Conservation (phyloP, 2,797 vertebrate species). For the Selene dorsalis region DNA sequence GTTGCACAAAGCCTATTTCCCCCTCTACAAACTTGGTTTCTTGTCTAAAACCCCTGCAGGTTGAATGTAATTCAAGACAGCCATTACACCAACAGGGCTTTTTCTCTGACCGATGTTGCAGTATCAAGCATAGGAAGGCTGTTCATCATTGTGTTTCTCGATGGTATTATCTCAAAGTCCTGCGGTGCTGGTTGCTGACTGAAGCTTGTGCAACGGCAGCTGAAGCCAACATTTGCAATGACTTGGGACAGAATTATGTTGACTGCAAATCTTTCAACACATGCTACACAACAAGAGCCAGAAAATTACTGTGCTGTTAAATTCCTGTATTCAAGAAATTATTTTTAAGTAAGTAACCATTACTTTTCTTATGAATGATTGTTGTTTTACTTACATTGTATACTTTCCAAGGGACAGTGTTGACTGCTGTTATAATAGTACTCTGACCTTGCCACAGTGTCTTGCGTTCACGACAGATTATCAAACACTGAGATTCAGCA, state of each 20-base stretch:
- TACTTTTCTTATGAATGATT: too few species aligned
- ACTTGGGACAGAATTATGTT: background rate
- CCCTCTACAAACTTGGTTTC: conserved; percentile 10
- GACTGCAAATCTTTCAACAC: background rate
- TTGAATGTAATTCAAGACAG: conserved; percentile 33
- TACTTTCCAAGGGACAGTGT: too few species aligned
- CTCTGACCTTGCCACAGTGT: too few species aligned
- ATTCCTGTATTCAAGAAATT: background rate
- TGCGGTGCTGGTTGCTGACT: background rate
- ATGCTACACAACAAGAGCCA: background rate
- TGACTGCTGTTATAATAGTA: too few species aligned
- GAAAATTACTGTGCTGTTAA: background rate
- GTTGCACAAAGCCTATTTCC: conserved; percentile 31
- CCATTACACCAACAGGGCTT: conserved; percentile 49
- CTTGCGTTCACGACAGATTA: background rate
- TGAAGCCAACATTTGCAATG: background rate
- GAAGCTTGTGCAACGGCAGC: conserved; percentile 2
- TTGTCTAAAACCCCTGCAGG: conserved; percentile 41
- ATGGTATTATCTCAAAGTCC: conserved; percentile 21
- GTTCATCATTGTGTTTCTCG: conserved; percentile 8
- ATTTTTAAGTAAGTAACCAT: background rate
- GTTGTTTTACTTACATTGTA: too few species aligned
- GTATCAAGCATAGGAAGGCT: conserved; percentile 21
- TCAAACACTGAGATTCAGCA: background rate
- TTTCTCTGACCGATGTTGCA: conserved; percentile 44